Evolutionary conservation across 2,888 invertebrate species (phyloP).

Genomic region (Aspidiotus rigidus): DNA sequence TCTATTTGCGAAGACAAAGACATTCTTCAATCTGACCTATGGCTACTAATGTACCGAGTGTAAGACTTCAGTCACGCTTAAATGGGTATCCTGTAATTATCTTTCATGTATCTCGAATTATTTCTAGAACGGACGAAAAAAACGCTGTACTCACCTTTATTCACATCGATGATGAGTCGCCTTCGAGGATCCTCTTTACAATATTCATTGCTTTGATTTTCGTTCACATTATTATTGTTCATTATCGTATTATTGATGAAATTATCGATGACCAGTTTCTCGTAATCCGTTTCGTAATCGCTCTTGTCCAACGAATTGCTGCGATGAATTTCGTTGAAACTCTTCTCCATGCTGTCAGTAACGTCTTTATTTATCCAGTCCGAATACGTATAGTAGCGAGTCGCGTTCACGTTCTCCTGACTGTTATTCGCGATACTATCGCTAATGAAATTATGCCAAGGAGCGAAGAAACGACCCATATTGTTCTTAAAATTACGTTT

Average conservation of each 20-base stretch:
- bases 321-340: conserved; percentile 27
- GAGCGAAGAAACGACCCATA: conserved; percentile 25
- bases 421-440: conserved; percentile 14
- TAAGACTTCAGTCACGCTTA: no score
- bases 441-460: conserved; percentile 24
- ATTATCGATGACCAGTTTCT: neutral
- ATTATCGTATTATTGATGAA: neutral
- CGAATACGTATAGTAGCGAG: conserved; percentile 1
- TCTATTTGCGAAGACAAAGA: no score
- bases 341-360: conserved; percentile 21
- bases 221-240: neutral
- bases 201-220: neutral
- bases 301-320: conserved; percentile 26
- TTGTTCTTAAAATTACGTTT: conserved; percentile 21
- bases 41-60: no score
- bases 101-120: no score
- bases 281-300: conserved; percentile 22
- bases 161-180: conserved; percentile 15
- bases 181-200: neutral
- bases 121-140: no score
- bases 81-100: no score
- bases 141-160: conserved; percentile 12
- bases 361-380: conserved; percentile 13
- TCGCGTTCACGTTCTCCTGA: conserved; percentile 5
- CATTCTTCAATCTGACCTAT: no score